Base-by-base conservation (phyloP, 2,888 invertebrate species). In the Morpho helenor region DNA sequence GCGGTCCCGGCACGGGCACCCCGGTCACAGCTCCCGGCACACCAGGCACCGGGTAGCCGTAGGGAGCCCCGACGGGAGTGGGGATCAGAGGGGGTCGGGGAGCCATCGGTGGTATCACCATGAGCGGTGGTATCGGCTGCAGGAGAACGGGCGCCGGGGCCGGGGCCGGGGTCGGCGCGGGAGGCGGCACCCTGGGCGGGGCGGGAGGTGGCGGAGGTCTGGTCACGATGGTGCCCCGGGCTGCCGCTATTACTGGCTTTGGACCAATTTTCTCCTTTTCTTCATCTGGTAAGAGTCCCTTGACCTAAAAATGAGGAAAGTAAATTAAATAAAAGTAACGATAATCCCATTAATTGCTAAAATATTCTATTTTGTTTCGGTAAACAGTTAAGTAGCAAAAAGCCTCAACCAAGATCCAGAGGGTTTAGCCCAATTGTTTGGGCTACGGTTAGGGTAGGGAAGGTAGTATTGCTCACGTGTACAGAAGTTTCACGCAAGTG, bases 241-340 rank as follows among this genome's bases (percentile, higher is more conserved):
- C 55, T 56, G 77, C 71, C 59, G 81, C 76, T 1, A 74, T 57
- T 56, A 94, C 95, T 2, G 96, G 96, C 85, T 95, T 96, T 0
- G 98, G 98, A 0, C 98, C 99, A 69, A 98, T 98, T 84, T 98
- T 98, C 77, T 99, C 98, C 74, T 98, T 98, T 79, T 98, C 98
- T 77, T 98, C 98, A 76, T 99, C 98, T 0, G 97, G 97, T 63
- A 98, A 87, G 6, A 99, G 91, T 3, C 98, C 98, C 83, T 98
- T 98, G 39, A 88, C 88, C 87, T 87, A 65, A 31, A 7, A 9
- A 42, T 16, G 31, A 31, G 3, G 31, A 31, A 31, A 31, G 31
- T 31, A 31, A 31, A 31, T 31, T 31, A 5, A 5, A 31, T 5
- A 31, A 31, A 31, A 31, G 3, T 31, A 31, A 31, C 31, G 31